Conservation (phyloP, 2,113 vertebrate genomes). For the Planiliza haematocheilus region DNA sequence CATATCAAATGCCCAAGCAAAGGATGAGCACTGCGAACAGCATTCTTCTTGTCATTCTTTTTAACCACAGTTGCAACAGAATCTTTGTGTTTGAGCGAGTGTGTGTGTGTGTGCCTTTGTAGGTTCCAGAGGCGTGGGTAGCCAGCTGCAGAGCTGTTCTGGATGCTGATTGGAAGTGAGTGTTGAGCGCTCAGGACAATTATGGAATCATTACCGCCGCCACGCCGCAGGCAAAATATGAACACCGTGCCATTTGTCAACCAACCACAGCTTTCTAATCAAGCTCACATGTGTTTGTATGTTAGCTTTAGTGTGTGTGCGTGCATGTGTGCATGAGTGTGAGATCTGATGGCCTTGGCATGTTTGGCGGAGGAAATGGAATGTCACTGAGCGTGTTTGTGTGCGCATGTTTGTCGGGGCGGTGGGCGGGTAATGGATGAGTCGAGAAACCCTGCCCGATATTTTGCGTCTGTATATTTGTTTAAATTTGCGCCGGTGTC, state of each 20-base stretch:
- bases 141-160: slow-evolving; percentile 69
- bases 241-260: slow-evolving; percentile 79
- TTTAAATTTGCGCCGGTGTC: slow-evolving; percentile 52
- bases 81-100: slow-evolving; percentile 30
- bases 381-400: slow-evolving; percentile 70
- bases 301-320: slow-evolving; percentile 32
- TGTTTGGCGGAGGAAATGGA: slow-evolving; percentile 72
- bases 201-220: slow-evolving; percentile 80
- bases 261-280: slow-evolving; percentile 76
- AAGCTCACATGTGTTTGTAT: slow-evolving; percentile 70
- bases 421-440: slow-evolving; percentile 55
- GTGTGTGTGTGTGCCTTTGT: slow-evolving; percentile 31
- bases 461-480: slow-evolving; percentile 65
- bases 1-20: slow-evolving; percentile 48
- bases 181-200: slow-evolving; percentile 78
- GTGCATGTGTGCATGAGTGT: slow-evolving; percentile 10
- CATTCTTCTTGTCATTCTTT: slow-evolving; percentile 62
- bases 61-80: slow-evolving; percentile 45
- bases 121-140: slow-evolving; percentile 64
- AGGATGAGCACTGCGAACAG: slow-evolving; percentile 42
- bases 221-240: slow-evolving; percentile 78
- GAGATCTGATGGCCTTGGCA: slow-evolving; percentile 52
- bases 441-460: slow-evolving; percentile 53
- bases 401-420: slow-evolving; percentile 58
- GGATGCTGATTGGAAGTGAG: slow-evolving; percentile 81